Evolutionary conservation across 2,888 invertebrate genomes (phyloP).

Genomic region (Caenorhabditis sinica): DNA sequence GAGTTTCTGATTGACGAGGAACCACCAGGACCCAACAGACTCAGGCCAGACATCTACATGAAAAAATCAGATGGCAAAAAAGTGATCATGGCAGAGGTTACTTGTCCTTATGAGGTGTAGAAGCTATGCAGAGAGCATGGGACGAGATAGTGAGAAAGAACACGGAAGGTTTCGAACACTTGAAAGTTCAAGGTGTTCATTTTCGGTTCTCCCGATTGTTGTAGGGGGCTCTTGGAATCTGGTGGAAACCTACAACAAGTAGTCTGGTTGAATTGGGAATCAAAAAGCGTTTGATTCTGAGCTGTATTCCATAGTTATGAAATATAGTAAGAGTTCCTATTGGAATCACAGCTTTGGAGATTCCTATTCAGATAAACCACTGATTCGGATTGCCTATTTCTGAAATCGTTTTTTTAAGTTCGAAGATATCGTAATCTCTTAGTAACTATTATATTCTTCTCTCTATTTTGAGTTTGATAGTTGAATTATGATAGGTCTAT

Average conservation of each 20-base stretch:
- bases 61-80: neutral
- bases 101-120: slow-evolving; percentile 4
- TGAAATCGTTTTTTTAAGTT: too few species aligned
- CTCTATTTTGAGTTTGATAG: too few species aligned
- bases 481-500: too few species aligned
- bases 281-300: too few species aligned
- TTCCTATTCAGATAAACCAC: too few species aligned
- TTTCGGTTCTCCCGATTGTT: too few species aligned
- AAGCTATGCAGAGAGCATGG: slow-evolving; percentile 17
- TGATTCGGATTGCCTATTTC: too few species aligned
- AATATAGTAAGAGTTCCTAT: slow-evolving; percentile 24
- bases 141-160: neutral
- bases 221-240: too few species aligned
- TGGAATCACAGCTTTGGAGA: slow-evolving; percentile 24
- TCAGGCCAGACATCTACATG: slow-evolving; percentile 3
- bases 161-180: neutral
- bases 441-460: too few species aligned
- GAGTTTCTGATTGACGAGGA: neutral
- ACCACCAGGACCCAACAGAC: neutral
- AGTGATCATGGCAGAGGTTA: slow-evolving; percentile 11
- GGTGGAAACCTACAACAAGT: too few species aligned
- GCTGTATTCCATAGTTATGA: neutral
- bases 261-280: too few species aligned
- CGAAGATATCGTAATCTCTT: too few species aligned
- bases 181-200: neutral